A percentile compares a stretch with the other conserved stretches of the same genome.
phyloP scores from a whole-genome alignment of 2,888 invertebrate genomes.

The Euclidia mi region DNA sequence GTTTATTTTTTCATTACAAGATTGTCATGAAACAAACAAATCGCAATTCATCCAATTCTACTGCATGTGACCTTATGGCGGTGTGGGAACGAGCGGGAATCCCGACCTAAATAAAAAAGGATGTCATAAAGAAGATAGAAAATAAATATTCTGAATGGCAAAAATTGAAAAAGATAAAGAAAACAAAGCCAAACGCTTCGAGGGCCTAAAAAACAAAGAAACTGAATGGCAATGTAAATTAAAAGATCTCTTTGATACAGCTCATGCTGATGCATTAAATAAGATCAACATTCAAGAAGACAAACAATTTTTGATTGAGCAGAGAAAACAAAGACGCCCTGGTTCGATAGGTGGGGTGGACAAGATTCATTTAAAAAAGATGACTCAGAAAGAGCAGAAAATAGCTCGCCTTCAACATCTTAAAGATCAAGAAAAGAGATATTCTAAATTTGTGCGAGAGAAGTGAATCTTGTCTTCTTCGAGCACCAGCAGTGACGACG shows the following conservation, averaged over 20 bases:
- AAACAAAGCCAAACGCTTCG: neutral
- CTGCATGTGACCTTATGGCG: too few species aligned
- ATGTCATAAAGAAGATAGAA: too few species aligned
- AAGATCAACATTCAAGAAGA: conserved; percentile 1
- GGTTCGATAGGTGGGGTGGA: neutral
- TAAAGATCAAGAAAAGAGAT: neutral
- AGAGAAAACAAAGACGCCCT: conserved; percentile 1
- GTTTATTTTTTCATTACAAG: too few species aligned
- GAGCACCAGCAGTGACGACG: too few species aligned
- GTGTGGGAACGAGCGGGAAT: too few species aligned
- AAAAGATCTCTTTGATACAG: conserved; percentile 2
- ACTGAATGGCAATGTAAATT: neutral
- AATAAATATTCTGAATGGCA: too few species aligned
- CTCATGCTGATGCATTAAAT: conserved; percentile 3
- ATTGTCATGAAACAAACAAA: too few species aligned
- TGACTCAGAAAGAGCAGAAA: neutral
- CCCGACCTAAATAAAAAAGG: too few species aligned
- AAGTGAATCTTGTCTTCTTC: too few species aligned
- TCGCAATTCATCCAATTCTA: too few species aligned
- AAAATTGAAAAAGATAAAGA: too few species aligned
- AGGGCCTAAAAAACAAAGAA: conserved; percentile 1
- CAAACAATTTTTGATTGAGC: conserved; percentile 2
- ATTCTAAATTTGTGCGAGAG: neutral
- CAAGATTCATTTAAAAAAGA: neutral
- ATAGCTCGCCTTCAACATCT: neutral